phyloP scores from a whole-genome alignment of 1,140 invertebrate species.

The Eupristina koningsbergeri region DNA sequence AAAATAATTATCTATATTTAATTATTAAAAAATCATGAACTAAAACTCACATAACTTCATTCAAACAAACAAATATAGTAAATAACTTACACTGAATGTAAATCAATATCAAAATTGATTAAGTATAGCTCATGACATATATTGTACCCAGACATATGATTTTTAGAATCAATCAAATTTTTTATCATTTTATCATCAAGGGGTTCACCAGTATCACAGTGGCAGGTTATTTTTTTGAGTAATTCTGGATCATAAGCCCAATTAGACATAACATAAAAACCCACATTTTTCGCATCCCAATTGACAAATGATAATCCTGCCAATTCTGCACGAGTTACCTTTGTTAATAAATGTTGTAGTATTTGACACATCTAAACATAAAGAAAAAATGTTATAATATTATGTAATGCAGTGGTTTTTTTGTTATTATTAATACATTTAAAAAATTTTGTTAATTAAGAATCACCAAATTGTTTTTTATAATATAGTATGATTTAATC shows the following conservation, averaged over 20 bases:
- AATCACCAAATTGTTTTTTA: too few relatives aligned
- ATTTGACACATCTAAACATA: constrained; percentile 85
- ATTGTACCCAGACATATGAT: constrained; percentile 85
- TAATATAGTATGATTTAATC: too few relatives aligned
- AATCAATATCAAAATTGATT: constrained; percentile 87
- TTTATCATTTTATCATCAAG: constrained; percentile 79
- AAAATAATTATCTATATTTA: background rate
- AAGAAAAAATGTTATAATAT: constrained; percentile 25
- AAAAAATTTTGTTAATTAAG: too few relatives aligned
- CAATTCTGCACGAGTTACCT: constrained; percentile 86
- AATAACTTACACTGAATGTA: constrained; percentile 79
- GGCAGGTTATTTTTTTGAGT: constrained; percentile 80
- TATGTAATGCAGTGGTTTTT: background rate
- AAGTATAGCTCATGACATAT: constrained; percentile 88
- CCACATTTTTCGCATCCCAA: constrained; percentile 90
- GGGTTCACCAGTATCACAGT: constrained; percentile 82
- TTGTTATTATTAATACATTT: too few relatives aligned
- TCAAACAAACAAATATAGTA: background rate
- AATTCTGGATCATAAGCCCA: constrained; percentile 83
- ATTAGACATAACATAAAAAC: constrained; percentile 85
- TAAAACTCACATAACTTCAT: background rate
- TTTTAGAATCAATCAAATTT: constrained; percentile 77
- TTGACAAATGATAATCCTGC: constrained; percentile 89
- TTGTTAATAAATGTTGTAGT: constrained; percentile 87
- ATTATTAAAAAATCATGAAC: background rate